Percentiles rank a stretch among this genome's conserved stretches.
Conservation (phyloP, 2,797 vertebrate species). For the Triplophysa yarkandensis region DNA sequence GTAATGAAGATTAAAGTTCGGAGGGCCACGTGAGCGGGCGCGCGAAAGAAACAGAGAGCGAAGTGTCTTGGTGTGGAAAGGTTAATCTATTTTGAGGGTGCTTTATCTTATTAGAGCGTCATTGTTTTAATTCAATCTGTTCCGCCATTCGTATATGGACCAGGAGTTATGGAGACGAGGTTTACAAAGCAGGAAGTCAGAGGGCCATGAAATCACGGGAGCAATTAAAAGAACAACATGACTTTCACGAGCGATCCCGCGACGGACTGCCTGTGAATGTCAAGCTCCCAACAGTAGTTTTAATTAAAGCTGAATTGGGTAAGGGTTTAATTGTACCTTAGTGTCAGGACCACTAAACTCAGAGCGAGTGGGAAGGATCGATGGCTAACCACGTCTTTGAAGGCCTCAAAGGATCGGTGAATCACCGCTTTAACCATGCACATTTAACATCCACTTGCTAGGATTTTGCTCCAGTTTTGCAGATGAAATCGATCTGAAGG, state of each 20-base stretch:
- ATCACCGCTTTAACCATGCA: constrained; percentile 25
- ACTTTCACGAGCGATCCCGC: constrained; percentile 56
- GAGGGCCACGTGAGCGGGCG: constrained; percentile 41
- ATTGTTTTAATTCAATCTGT: constrained; percentile 82
- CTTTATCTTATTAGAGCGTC: constrained; percentile 81
- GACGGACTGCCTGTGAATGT: constrained; percentile 56
- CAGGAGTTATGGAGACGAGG: constrained; percentile 61
- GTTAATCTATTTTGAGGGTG: constrained; percentile 79
- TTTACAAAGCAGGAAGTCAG: constrained; percentile 61
- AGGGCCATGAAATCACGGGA: constrained; percentile 57
- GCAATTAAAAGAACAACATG: constrained; percentile 64
- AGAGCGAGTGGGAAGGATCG: constrained; percentile 22
- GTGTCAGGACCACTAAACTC: constrained; percentile 44
- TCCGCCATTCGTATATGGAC: constrained; percentile 71
- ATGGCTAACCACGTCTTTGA: constrained; percentile 31
- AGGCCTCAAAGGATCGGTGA: constrained; percentile 21
- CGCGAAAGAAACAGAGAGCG: constrained; percentile 57
- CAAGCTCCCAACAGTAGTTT: constrained; percentile 58
- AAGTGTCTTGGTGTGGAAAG: constrained; percentile 71
- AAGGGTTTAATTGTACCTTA: constrained; percentile 57
- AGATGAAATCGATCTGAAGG: constrained; percentile 3
- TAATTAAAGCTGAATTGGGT: constrained; percentile 61
- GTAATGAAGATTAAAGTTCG: constrained; percentile 84
- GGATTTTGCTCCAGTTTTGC: background rate
- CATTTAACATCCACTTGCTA: background rate